Conservation (phyloP, 2,113 vertebrate species). For the Chaetodon trifascialis region DNA sequence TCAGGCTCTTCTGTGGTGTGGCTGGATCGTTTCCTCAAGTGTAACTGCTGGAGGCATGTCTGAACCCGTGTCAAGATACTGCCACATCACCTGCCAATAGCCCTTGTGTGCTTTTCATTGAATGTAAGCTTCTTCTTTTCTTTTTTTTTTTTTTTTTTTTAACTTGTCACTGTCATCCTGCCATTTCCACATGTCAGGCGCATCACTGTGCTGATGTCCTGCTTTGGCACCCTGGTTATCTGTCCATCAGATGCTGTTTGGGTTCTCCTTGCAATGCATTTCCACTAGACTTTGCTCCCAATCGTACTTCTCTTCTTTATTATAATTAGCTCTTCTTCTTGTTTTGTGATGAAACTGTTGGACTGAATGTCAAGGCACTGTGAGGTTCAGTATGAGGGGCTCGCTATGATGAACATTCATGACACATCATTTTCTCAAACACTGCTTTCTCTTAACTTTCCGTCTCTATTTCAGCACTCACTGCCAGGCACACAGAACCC, state of each 20-base stretch:
- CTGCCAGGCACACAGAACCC: background rate
- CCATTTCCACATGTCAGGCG: background rate
- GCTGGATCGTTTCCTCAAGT: constrained; percentile 3
- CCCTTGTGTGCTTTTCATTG: constrained; percentile 18
- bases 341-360: background rate
- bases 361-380: background rate
- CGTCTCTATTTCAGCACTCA: background rate
- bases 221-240: background rate
- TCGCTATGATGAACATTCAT: background rate
- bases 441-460: background rate
- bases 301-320: background rate
- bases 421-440: background rate
- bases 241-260: background rate
- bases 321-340: background rate
- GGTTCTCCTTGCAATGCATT: background rate
- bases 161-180: constrained; percentile 9
- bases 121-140: background rate
- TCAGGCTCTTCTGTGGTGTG: background rate
- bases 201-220: background rate
- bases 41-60: constrained; percentile 8
- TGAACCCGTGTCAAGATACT: constrained; percentile 12
- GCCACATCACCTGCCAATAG: constrained; percentile 24
- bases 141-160: background rate
- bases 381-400: background rate
- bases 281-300: background rate